Evolutionary conservation across 2,797 vertebrate genomes (phyloP), one percentile per base, ranked within the genome.

Genomic region (Luscinia luscinia): DNA sequence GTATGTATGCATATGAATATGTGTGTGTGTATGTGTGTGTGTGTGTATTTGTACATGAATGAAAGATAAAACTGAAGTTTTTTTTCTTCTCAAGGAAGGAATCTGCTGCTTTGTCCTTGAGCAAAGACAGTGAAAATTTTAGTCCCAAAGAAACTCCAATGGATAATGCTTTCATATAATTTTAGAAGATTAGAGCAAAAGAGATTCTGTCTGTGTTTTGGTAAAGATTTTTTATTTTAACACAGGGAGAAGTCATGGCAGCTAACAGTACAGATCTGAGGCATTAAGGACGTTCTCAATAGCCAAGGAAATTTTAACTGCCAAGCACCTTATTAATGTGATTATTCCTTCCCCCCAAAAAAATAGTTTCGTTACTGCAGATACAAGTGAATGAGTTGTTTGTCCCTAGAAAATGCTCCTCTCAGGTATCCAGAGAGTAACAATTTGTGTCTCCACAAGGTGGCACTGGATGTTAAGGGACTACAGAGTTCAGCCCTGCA

Each of bases 401-500:
- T 62, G 11, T 49, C 26, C 7, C 12, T 34, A 34, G 58, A 27
- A 38, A 19, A 63, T 45, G 2, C 20, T 51, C 9, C 49, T 54
- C 22, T 46, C 2, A 1, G 30, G 13, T 27, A 67, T 30, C 9
- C n/a, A n/a, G 34, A 27, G 1, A 4, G 76, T 64, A 74, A 72
- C 13, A 41, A 34, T 45, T 77, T 20, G 0, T 28, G 27, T 51
- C 14, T 92, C 80, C 95, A 88, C 86, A 48, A 54, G 93, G 40
- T 88, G 90, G 88, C 93, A 78, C 30, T 94, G 73, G 54, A 34
- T 82, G 30, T 24, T 74, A 79, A 48, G 26, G 18, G 22, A 90
- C 12, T 0, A 1, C 11, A 9, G 20, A 9, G 41, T 52, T 36
- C 62, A 85, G 43, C 23, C 16, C 41, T 12, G 21, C 2, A 46